phyloP scores from a whole-genome alignment of 2,797 vertebrate species.

The Sebastes wilsoni region DNA sequence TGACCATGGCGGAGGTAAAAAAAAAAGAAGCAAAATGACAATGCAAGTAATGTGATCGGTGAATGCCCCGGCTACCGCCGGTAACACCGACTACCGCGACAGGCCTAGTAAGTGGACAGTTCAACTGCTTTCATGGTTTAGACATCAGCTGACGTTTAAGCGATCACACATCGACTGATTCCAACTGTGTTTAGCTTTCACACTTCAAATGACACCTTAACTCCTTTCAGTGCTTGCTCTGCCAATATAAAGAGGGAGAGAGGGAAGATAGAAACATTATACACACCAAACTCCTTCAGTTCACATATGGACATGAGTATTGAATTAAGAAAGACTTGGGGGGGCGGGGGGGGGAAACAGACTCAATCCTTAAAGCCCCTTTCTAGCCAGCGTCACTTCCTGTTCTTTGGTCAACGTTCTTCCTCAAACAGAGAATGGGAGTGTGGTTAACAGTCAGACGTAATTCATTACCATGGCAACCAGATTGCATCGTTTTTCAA shows the following conservation, averaged over 20 bases:
- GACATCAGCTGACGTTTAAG: neutral
- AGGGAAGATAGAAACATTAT: neutral
- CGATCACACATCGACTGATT: neutral
- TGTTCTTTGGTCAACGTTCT: too few species aligned
- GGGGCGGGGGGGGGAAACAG: too few species aligned
- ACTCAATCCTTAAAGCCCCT: neutral
- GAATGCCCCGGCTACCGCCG: accelerated
- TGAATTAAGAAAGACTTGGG: neutral
- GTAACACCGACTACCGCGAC: too few species aligned
- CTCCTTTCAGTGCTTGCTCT: neutral
- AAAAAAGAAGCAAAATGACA: too few species aligned
- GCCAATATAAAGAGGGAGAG: neutral
- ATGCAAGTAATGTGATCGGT: too few species aligned
- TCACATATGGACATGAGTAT: neutral
- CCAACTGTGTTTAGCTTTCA: neutral
- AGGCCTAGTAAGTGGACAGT: neutral
- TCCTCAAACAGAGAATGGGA: too few species aligned
- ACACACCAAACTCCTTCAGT: neutral
- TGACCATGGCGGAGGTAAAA: too few species aligned
- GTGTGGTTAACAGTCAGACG: accelerated
- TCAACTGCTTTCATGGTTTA: neutral
- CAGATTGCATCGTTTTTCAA: too few species aligned
- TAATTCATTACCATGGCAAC: too few species aligned
- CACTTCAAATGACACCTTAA: neutral
- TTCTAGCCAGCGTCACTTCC: too few species aligned